These are phyloP conservation scores for Candoia aspera DNA, from an alignment of 2,113 vertebrate genomes.

Conservation along the genomic window DNA sequence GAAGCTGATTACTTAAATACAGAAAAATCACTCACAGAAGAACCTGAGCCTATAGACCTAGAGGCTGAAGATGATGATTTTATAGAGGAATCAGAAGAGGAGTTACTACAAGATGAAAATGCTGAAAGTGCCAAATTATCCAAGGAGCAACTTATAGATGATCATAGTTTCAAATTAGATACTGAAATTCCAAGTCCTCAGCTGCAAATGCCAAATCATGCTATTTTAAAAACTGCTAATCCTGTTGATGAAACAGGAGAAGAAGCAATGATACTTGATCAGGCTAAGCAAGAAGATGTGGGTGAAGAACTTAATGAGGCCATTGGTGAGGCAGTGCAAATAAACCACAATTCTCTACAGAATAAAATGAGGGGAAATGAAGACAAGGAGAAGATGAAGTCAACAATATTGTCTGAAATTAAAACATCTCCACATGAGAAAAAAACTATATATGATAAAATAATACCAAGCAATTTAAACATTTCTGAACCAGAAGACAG, in stretches of 20 bases:
- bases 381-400: conserved; percentile 4
- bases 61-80: conserved; percentile 43
- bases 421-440: neutral
- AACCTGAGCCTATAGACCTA: conserved; percentile 4
- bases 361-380: neutral
- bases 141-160: conserved; percentile 27
- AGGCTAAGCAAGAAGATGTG: neutral
- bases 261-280: conserved; percentile 31
- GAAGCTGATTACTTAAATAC: conserved; percentile 11
- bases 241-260: conserved; percentile 36
- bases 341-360: neutral
- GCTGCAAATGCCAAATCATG: conserved; percentile 12
- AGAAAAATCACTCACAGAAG: conserved; percentile 22
- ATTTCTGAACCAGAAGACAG: conserved; percentile 10
- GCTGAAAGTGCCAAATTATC: conserved; percentile 72
- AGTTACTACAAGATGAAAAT: conserved; percentile 92
- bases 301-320: neutral
- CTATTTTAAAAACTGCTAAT: conserved; percentile 9
- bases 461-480: neutral
- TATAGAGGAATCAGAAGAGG: conserved; percentile 54
- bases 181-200: conserved; percentile 22
- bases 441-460: neutral
- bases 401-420: neutral
- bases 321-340: fast-evolving
- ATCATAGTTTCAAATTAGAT: neutral